These are phyloP conservation scores for Epizoanthus ramosus DNA, from an alignment of 92 coral and sea anemone species.

Conservation along the genomic window DNA sequence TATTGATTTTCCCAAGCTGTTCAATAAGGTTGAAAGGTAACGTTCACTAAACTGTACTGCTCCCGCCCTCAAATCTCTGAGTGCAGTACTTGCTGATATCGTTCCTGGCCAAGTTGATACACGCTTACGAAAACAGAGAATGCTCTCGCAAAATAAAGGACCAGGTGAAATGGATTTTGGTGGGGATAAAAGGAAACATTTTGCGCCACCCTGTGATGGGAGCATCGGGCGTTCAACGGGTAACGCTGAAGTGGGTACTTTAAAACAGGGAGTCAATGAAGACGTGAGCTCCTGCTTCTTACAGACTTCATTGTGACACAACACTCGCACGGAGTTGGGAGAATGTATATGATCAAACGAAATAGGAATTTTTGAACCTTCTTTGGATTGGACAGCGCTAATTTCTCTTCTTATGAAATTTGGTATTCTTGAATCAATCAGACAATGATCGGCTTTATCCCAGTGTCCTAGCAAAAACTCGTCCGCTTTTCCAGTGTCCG, in stretches of 20 bases:
- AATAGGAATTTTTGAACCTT: not conserved
- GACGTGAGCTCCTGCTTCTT: not conserved
- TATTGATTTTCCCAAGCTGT: not conserved
- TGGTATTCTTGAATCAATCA: not conserved
- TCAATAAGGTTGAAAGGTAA: not conserved
- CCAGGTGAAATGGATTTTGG: not conserved
- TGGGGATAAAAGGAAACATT: slow-evolving; percentile 10
- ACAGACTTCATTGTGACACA: not conserved
- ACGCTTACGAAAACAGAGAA: slow-evolving; percentile 30
- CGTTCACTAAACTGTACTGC: not conserved
- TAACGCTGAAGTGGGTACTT: not conserved
- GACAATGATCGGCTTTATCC: not conserved
- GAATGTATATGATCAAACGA: not conserved
- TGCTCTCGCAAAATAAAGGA: not conserved
- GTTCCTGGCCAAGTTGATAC: slow-evolving; percentile 33
- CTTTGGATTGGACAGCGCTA: not conserved
- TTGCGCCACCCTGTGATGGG: not conserved
- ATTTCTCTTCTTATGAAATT: not conserved
- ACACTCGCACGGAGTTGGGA: too few species aligned
- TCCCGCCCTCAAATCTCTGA: slow-evolving; percentile 7
- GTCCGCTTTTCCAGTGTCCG: not conserved
- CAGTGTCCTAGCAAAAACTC: not conserved
- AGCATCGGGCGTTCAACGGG: not conserved
- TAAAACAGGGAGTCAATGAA: not conserved
- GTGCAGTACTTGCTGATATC: not conserved